Base-by-base conservation (phyloP, 2,797 vertebrate species). In the Poeciliopsis gracilis region DNA sequence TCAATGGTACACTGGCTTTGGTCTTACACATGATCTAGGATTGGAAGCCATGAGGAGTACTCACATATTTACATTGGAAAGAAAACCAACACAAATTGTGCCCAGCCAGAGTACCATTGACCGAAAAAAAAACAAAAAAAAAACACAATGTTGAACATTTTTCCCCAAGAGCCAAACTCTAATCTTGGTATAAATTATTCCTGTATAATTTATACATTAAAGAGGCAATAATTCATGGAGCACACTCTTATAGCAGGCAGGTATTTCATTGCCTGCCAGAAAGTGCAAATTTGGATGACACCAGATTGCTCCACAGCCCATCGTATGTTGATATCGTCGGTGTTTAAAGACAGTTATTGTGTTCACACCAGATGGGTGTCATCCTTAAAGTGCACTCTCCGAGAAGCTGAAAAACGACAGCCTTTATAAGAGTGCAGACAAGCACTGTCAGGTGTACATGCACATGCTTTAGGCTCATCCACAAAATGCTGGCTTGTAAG, bases 161-260 rank as follows among this genome's bases (percentile, higher is more conserved):
- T 90, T 91, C 90, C 86, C 88, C 67, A 80, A 90, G 88, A 89
- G 83, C 88, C 83, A 79, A 88, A 89, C 88, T 83, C 79, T 83
- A 90, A 90, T 89, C 80, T 85, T 78, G 67, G 86, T 91, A 94
- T 95, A 92, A 94, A 94, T 94, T 92, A 94, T 94, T 92, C 55
- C 87, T 83, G 90, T 87, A 93, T 92, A 93, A 93, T 94, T 95
- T 94, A 94, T 86, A 92, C 87, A 93, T 92, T 90, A 83, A 92
- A 89, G 82, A 90, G 86, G 90, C 73, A 88, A 76, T 84, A 88
- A 59, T 86, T 77, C 82, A 85, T 90, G 78, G 84, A 82, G 87
- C 76, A 89, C 88, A 89, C 84, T 93, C 84, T 88, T 90, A 86
- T 49, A 91, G 73, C 73, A 69, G 86, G 86, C 66, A 69, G 72